Evolutionary conservation across 2,113 vertebrate genomes (phyloP), one percentile per base, ranked within the genome.

Genomic region (Mus pahari): DNA sequence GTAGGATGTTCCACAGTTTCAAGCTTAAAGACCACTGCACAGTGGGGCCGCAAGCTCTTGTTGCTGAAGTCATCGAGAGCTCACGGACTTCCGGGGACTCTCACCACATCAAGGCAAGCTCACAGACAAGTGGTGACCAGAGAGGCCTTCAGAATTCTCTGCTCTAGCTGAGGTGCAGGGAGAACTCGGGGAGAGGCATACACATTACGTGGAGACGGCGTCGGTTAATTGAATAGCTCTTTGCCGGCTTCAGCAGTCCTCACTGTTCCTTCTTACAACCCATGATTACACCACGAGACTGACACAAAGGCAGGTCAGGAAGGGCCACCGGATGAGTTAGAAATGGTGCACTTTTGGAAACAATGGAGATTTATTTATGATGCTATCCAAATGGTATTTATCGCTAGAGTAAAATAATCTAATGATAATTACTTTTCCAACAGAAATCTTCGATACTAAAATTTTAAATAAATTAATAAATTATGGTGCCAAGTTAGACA

Each of bases 381-480:
- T 19, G 19, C 36, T 81, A 53, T 48, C 22, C 64, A 94, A 55
- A 26, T 33, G 48, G 14, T 55, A 70, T 48, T 94, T 19, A 19
- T 58, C 79, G 87, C 39, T 90, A 91, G 82, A 94, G 19, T 60
- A 39, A 96, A 94, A 58, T 73, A 82, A 86, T 75, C 58, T 83
- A 39, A 60, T 84, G 81, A 48, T 24, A 39, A 20, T 70, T 78
- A 89, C 89, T 92, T 90, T 96, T n/a, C 66, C 36, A 92, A 62
- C 31, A 96, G 78, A 93, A 96, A 7, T 55, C 20, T 45, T 93
- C 90, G 53, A 89, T 58, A 75, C 42, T 77, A 31, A 82, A 60
- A 96, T 93, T 96, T 81, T 53, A 92, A 94, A 68, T 88, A 94
- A 89, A 86, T 24, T 66, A 55, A 68, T 62, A 78, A 92, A 77